These are phyloP conservation scores for Hyposoter didymator DNA, from an alignment of 2,888 invertebrate genomes.

Conservation along the genomic window DNA sequence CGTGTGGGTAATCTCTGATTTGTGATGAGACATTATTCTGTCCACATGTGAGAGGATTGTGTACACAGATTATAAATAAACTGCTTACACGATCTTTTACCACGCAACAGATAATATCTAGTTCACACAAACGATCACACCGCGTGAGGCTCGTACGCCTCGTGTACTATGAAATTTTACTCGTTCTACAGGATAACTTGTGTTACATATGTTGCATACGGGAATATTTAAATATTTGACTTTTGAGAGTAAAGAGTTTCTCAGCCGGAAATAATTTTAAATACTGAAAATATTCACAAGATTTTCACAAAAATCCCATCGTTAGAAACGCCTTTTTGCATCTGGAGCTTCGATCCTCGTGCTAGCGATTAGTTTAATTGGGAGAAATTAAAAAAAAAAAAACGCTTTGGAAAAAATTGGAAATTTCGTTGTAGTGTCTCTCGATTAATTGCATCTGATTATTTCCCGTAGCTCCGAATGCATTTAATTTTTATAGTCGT, in stretches of 20 bases:
- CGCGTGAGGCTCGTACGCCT: constrained; percentile 24
- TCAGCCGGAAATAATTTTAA: background rate
- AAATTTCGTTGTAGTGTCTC: background rate
- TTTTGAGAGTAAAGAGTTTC: background rate
- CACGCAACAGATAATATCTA: constrained; percentile 67
- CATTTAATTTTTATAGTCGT: background rate
- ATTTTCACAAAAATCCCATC: background rate
- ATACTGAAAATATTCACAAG: background rate
- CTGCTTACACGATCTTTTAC: constrained; percentile 59
- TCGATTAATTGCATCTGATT: background rate
- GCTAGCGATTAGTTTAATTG: background rate
- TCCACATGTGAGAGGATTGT: constrained; percentile 57
- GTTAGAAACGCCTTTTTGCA: background rate
- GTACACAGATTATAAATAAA: constrained; percentile 65
- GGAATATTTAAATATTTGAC: background rate
- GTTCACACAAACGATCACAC: constrained; percentile 63
- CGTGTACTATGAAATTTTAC: constrained; percentile 45
- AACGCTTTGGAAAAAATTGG: background rate
- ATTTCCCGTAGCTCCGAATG: background rate
- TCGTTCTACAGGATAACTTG: constrained; percentile 35
- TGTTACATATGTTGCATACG: constrained; percentile 15
- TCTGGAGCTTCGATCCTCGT: background rate
- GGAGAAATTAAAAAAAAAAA: background rate
- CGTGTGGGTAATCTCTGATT: constrained; percentile 21
- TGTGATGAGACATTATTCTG: constrained; percentile 57